Evolutionary conservation across 2,888 invertebrate genomes (phyloP).

Genomic region (Xestia xanthographa): DNA sequence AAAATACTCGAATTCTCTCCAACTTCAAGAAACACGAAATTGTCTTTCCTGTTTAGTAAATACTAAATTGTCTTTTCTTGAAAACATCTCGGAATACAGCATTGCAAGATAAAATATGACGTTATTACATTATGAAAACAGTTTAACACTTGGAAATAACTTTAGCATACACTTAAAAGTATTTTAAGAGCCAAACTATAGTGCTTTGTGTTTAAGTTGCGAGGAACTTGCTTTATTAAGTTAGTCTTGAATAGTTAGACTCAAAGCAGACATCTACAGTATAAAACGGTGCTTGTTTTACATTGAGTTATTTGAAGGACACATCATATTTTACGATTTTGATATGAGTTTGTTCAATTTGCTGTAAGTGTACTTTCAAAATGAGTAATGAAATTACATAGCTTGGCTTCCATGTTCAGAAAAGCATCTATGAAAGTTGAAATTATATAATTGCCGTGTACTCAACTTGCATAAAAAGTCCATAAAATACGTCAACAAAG

Average conservation of each 20-base stretch:
- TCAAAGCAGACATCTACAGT: conserved; percentile 56
- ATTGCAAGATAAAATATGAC: conserved; percentile 49
- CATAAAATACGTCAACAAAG: conserved; percentile 18
- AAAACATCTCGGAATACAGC: conserved; percentile 39
- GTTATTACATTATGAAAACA: conserved; percentile 62
- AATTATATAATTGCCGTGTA: not conserved
- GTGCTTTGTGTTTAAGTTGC: conserved; percentile 67
- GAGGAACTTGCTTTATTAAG: conserved; percentile 68
- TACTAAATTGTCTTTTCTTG: conserved; percentile 8
- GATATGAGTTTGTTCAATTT: not conserved
- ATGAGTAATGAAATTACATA: not conserved
- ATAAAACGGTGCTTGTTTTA: conserved; percentile 41
- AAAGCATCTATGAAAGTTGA: not conserved
- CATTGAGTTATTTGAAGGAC: conserved; percentile 28
- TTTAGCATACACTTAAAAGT: conserved; percentile 68
- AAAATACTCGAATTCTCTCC: not conserved
- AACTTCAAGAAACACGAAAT: not conserved
- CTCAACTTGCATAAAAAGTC: not conserved
- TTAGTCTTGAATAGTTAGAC: conserved; percentile 64
- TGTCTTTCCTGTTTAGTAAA: conserved; percentile 10
- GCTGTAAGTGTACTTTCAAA: not conserved
- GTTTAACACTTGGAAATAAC: conserved; percentile 67
- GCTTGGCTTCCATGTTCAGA: not conserved
- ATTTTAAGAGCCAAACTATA: conserved; percentile 68
- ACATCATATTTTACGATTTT: not conserved